A percentile compares a stretch with the other conserved stretches of the same genome.
phyloP scores from a whole-genome alignment of 2,888 invertebrate genomes.

The Charanyca ferruginea region DNA sequence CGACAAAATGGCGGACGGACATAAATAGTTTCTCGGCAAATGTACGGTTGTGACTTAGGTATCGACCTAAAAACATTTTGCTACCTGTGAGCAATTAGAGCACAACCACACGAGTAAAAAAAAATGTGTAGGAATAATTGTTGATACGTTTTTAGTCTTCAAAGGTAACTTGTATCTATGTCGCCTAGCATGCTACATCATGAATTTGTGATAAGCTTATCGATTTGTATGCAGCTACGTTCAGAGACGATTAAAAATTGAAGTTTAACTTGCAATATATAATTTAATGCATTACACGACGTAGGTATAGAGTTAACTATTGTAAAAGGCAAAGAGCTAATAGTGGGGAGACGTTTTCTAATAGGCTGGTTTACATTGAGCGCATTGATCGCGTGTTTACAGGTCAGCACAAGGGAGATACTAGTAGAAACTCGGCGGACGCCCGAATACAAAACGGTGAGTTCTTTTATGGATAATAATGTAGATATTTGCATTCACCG shows the following conservation, averaged over 20 bases:
- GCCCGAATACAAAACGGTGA: conserved; percentile 88
- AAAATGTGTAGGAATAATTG: conserved; percentile 40
- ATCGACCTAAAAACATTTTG: conserved; percentile 78
- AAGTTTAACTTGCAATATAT: conserved; percentile 52
- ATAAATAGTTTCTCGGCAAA: conserved; percentile 82
- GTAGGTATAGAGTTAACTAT: conserved; percentile 53
- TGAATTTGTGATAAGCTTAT: conserved; percentile 63
- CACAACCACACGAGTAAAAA: conserved; percentile 58
- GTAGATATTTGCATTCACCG: conserved; percentile 56
- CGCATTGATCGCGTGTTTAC: conserved; percentile 88
- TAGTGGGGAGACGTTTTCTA: conserved; percentile 77
- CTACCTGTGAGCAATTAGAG: conserved; percentile 63
- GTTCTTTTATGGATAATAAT: conserved; percentile 74
- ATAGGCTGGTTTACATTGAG: conserved; percentile 83
- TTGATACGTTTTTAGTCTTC: conserved; percentile 33
- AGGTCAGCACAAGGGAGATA: conserved; percentile 90
- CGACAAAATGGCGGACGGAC: conserved; percentile 87
- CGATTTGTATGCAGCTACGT: conserved; percentile 55
- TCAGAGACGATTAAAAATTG: conserved; percentile 46
- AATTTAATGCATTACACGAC: conserved; percentile 49
- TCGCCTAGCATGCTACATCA: conserved; percentile 48
- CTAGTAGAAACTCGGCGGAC: conserved; percentile 88
- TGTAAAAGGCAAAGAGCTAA: conserved; percentile 70
- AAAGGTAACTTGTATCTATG: conserved; percentile 48
- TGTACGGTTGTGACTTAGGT: conserved; percentile 80